Evolutionary conservation across 2,113 vertebrate species (phyloP).

Genomic region (Pycnonotus jocosus): DNA sequence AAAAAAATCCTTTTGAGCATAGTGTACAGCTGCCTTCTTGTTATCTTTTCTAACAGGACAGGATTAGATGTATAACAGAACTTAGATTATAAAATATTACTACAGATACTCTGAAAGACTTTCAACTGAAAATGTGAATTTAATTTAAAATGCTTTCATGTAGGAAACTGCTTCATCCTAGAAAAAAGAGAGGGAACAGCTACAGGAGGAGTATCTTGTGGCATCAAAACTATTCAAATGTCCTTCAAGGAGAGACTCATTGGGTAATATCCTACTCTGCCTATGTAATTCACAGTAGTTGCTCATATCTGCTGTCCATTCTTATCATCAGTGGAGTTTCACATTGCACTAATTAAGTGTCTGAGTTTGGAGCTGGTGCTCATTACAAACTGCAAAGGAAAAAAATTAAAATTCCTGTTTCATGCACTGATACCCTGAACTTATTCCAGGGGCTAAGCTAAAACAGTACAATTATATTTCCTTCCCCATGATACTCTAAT

Average conservation of each 20-base stretch:
- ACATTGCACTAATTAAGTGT: not conserved
- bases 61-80: not conserved
- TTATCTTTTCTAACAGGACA: not conserved
- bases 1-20: not conserved
- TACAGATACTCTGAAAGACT: not conserved
- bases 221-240: not conserved
- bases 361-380: not conserved
- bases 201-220: not conserved
- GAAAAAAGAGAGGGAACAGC: not conserved
- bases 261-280: not conserved
- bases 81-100: not conserved
- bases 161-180: not conserved
- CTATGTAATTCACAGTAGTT: not conserved
- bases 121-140: not conserved
- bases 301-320: not conserved
- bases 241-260: not conserved
- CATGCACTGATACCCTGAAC: not conserved
- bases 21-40: not conserved
- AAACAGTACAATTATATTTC: not conserved
- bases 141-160: not conserved
- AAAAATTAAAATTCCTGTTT: not conserved
- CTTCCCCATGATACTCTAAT: not conserved
- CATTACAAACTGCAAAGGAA: not conserved
- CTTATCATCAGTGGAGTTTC: not conserved
- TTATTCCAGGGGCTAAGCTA: accelerated